A percentile compares a stretch with the other conserved stretches of the same genome.
These are phyloP conservation scores for Chelon auratus DNA, from an alignment of 2,797 vertebrate genomes.

Conservation along the genomic window DNA sequence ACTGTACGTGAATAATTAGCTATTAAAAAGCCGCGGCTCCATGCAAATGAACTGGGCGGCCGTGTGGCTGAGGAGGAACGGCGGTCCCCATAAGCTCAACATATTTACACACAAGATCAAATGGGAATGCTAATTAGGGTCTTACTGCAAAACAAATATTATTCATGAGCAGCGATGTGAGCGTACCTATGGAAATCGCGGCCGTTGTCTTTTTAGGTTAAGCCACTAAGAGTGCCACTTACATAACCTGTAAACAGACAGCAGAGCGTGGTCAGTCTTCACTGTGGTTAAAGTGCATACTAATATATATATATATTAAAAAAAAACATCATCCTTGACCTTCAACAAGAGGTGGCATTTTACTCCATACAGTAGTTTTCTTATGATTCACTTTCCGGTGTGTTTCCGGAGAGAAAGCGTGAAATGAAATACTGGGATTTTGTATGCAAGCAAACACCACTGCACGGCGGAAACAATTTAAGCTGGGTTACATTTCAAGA, in stretches of 20 bases:
- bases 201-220: conserved; percentile 6
- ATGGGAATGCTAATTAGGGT: conserved; percentile 40
- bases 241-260: conserved; percentile 20
- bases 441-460: conserved; percentile 18
- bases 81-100: conserved; percentile 11
- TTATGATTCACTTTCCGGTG: not conserved
- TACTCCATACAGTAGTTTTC: conserved; percentile 1
- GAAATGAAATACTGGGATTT: not conserved
- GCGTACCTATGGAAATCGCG: conserved; percentile 6
- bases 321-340: conserved; percentile 57
- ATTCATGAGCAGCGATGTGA: conserved; percentile 23
- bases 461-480: not conserved
- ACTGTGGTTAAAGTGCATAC: conserved; percentile 2
- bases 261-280: conserved; percentile 32
- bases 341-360: conserved; percentile 34
- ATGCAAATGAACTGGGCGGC: conserved; percentile 42
- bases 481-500: not conserved
- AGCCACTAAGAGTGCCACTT: conserved; percentile 3
- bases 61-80: conserved; percentile 17
- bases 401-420: conserved; percentile 15
- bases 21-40: conserved; percentile 27
- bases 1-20: conserved; percentile 64
- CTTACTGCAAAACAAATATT: conserved; percentile 27
- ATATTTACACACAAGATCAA: conserved; percentile 39
- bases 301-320: conserved; percentile 30